These are phyloP conservation scores for Centrocercus urophasianus DNA, from an alignment of 2,113 vertebrate species.

Conservation along the genomic window DNA sequence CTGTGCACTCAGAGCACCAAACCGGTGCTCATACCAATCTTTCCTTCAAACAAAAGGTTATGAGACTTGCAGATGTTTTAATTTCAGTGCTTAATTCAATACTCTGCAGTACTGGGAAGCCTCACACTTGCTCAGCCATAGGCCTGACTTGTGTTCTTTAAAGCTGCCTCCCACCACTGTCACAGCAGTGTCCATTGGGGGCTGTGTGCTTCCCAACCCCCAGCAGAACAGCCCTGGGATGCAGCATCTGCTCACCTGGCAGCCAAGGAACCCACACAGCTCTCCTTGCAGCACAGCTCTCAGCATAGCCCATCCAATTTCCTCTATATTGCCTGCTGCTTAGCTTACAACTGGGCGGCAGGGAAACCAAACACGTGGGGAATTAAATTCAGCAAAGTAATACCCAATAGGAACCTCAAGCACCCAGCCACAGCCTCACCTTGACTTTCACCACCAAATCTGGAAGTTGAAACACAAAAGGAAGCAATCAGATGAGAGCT, in stretches of 20 bases:
- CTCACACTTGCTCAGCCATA: background rate
- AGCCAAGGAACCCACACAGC: background rate
- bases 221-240: background rate
- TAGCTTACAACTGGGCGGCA: background rate
- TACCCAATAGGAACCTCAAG: background rate
- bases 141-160: background rate
- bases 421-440: background rate
- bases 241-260: accelerated
- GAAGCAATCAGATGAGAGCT: background rate
- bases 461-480: background rate
- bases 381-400: background rate
- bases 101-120: background rate
- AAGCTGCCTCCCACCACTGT: background rate
- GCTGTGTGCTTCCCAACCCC: background rate
- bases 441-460: background rate
- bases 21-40: accelerated
- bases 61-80: background rate
- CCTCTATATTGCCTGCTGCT: background rate
- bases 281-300: background rate
- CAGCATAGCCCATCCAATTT: background rate
- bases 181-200: background rate
- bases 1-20: background rate
- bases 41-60: background rate
- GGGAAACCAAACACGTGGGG: background rate
- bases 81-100: background rate